A percentile compares a stretch with the other conserved stretches of the same genome.
Conservation (phyloP, 1,140 invertebrate species). For the Microplitis mediator region DNA sequence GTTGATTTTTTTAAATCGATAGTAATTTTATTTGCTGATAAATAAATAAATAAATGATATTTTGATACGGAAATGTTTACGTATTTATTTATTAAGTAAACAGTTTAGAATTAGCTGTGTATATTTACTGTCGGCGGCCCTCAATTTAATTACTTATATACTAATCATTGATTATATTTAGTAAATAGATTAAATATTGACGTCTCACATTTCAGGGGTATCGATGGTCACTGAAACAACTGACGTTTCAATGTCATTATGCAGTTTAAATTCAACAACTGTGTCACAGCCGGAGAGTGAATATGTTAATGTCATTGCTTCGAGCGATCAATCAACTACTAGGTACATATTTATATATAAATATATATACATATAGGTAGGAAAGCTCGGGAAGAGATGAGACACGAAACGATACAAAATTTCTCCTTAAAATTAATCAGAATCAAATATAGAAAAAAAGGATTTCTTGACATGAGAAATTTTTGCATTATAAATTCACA, state of each 20-base stretch:
- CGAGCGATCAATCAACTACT: slow-evolving; percentile 43
- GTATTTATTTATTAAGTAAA: no score
- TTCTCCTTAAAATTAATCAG: no score
- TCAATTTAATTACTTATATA: neutral
- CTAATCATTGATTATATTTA: neutral
- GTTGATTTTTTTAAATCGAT: no score
- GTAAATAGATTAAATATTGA: neutral
- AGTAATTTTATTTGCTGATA: no score
- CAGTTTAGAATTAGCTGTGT: neutral
- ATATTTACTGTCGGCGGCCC: neutral
- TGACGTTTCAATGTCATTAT: slow-evolving; percentile 65
- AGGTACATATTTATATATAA: slow-evolving; percentile 39
- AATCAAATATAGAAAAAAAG: no score
- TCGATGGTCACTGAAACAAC: slow-evolving; percentile 65
- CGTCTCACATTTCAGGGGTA: slow-evolving; percentile 54
- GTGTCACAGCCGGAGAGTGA: slow-evolving; percentile 63
- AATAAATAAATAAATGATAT: no score
- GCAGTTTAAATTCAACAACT: slow-evolving; percentile 64
- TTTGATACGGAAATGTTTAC: no score
- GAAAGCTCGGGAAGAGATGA: no score
- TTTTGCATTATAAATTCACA: no score
- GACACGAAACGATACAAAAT: no score
- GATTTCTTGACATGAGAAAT: no score
- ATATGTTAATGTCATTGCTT: slow-evolving; percentile 59
- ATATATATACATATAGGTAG: neutral